phyloP scores from a whole-genome alignment of 2,113 vertebrate species.

The Pseudopodoces humilis region DNA sequence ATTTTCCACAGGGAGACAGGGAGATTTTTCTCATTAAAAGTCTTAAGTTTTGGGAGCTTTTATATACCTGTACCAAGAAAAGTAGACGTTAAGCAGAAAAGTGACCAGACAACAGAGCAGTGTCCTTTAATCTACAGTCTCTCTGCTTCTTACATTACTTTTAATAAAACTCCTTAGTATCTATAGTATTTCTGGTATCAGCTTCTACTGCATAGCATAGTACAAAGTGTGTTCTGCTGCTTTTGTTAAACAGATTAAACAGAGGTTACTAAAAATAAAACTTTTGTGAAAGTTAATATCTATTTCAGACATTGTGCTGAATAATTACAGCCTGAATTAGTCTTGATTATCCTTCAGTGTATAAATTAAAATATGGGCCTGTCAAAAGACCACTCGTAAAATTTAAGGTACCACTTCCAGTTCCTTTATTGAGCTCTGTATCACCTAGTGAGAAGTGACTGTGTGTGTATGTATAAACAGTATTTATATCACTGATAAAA shows the following conservation, averaged over 20 bases:
- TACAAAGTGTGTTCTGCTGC: background rate
- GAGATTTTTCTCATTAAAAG: background rate
- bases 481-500: background rate
- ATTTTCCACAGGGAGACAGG: background rate
- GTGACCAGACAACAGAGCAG: background rate
- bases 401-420: background rate
- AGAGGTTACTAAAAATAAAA: background rate
- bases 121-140: background rate
- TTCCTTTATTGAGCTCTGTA: background rate
- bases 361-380: background rate
- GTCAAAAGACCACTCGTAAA: background rate
- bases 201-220: background rate
- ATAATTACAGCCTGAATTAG: slow-evolving; percentile 29
- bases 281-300: background rate
- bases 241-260: background rate
- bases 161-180: background rate
- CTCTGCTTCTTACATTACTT: background rate
- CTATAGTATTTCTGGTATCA: background rate
- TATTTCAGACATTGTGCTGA: slow-evolving; percentile 10
- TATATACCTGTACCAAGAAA: background rate
- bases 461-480: background rate
- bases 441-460: background rate
- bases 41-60: rapidly evolving
- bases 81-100: background rate
- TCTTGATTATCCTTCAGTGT: background rate